phyloP scores from a whole-genome alignment of 1,140 invertebrate species.

The Hycleus cichorii region DNA sequence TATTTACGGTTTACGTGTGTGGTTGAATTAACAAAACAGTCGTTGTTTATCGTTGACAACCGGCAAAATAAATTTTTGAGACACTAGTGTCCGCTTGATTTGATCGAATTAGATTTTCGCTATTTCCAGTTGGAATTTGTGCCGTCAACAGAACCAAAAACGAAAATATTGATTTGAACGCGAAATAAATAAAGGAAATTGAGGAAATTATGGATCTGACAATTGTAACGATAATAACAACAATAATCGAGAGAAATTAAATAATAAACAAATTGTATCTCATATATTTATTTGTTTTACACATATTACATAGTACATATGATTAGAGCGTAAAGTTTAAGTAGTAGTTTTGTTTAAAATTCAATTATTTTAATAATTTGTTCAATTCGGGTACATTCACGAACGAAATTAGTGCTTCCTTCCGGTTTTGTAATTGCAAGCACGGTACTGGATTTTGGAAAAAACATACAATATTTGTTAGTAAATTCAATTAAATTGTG shows the following conservation, averaged over 20 bases:
- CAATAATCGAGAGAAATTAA: background rate
- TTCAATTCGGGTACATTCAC: slow-evolving; percentile 2
- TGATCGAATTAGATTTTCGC: too few species aligned
- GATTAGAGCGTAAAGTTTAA: slow-evolving; percentile 8
- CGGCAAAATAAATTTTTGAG: too few species aligned
- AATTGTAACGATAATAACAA: too few species aligned
- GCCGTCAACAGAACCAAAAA: too few species aligned
- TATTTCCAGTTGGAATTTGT: too few species aligned
- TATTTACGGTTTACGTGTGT: too few species aligned
- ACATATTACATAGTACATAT: slow-evolving; percentile 16
- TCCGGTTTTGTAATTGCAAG: slow-evolving; percentile 8
- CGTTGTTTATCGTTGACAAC: too few species aligned
- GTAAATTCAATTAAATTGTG: slow-evolving; percentile 8
- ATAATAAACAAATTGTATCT: slow-evolving; percentile 1
- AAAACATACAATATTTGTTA: background rate
- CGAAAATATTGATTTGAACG: too few species aligned
- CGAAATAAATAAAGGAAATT: too few species aligned
- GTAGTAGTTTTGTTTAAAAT: slow-evolving; percentile 3
- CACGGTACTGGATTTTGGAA: background rate
- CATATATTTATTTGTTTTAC: slow-evolving; percentile 13
- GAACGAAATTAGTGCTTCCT: slow-evolving; percentile 12
- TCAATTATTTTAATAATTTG: slow-evolving; percentile 8
- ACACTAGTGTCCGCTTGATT: too few species aligned
- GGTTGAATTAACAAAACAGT: too few species aligned
- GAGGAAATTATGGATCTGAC: too few species aligned